Conservation (phyloP, 2,113 vertebrate species). For the Heteronetta atricapilla region DNA sequence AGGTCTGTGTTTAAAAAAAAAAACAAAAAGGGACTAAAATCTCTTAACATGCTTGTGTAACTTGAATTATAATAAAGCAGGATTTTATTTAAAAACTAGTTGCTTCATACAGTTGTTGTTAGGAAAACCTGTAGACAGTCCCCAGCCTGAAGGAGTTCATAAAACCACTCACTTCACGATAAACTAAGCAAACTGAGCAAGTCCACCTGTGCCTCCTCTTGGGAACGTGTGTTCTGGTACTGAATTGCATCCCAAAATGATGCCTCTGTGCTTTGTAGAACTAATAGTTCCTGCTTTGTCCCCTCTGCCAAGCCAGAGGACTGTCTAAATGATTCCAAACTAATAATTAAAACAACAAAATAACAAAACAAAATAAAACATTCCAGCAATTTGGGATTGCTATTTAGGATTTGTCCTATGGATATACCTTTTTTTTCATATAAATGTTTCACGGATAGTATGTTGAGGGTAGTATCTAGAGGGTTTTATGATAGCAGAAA, state of each 20-base stretch:
- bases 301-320: background rate
- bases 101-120: background rate
- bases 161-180: background rate
- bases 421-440: background rate
- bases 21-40: background rate
- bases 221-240: background rate
- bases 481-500: too few relatives aligned
- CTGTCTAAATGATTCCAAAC: background rate
- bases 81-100: background rate
- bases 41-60: background rate
- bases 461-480: too few relatives aligned
- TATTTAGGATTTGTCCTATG: background rate
- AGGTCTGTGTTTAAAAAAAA: background rate
- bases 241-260: accelerated
- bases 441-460: background rate
- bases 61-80: conserved; percentile 2
- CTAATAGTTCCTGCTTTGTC: background rate
- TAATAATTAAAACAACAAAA: background rate
- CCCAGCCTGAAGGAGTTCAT: background rate
- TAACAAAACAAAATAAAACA: background rate
- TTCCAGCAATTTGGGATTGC: background rate
- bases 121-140: background rate
- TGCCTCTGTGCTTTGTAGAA: background rate
- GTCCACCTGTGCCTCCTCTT: background rate
- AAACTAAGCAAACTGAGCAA: background rate